Evolutionary conservation across 2,888 invertebrate species (phyloP).

Genomic region (Rhaphigaster nebulosa): DNA sequence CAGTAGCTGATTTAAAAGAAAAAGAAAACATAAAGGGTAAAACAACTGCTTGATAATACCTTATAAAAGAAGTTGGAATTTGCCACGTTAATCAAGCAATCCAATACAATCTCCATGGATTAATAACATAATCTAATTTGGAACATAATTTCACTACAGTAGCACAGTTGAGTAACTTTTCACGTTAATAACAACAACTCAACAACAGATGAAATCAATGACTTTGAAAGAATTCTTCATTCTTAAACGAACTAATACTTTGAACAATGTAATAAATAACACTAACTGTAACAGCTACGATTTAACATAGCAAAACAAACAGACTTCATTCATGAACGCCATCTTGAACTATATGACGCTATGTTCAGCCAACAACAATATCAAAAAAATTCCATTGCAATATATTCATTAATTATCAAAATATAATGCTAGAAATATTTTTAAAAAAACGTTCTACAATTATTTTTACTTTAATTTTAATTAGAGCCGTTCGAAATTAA

Average conservation of each 20-base stretch:
- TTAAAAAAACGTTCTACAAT: background rate
- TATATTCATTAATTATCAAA: background rate
- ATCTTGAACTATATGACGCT: conserved; percentile 78
- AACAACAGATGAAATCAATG: background rate
- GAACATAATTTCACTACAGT: conserved; percentile 11
- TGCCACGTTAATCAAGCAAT: background rate
- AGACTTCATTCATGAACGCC: conserved; percentile 70
- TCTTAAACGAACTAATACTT: background rate
- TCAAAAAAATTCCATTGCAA: conserved; percentile 31
- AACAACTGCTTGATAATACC: background rate
- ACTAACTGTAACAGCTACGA: conserved; percentile 27
- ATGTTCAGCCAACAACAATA: conserved; percentile 70
- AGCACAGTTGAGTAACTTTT: background rate
- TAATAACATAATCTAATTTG: background rate
- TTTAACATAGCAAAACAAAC: conserved; percentile 60
- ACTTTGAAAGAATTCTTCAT: background rate
- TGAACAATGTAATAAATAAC: background rate
- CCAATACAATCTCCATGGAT: conserved; percentile 24
- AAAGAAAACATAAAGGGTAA: background rate
- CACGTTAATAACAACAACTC: background rate
- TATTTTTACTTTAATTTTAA: background rate
- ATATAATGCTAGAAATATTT: background rate
- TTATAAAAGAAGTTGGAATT: background rate
- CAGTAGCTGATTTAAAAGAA: conserved; percentile 41
- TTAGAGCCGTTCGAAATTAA: background rate